Conservation (phyloP, 92 coral and sea anemone species). For the Palythoa grandiflora region DNA sequence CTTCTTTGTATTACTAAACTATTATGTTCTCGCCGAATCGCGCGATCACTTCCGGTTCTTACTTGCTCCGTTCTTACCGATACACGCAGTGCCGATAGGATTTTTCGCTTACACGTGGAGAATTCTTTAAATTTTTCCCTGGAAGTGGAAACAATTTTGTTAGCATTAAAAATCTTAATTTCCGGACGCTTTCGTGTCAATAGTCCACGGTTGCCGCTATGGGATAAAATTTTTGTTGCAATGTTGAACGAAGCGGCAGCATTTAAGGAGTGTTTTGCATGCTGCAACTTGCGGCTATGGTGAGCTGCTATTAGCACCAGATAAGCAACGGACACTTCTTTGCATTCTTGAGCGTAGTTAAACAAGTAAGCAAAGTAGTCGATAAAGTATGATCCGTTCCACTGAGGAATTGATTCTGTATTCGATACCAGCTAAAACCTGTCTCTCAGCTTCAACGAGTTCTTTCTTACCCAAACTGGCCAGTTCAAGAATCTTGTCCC, state of each 20-base stretch:
- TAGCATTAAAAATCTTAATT: conserved; percentile 2
- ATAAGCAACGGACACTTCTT: conserved; percentile 16
- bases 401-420: conserved; percentile 20
- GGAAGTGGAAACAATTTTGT: background rate
- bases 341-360: conserved; percentile 10
- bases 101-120: background rate
- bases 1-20: too few relatives aligned
- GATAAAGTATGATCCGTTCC: conserved; percentile 19
- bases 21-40: too few relatives aligned
- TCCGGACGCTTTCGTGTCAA: conserved; percentile 23
- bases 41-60: too few relatives aligned
- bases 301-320: conserved; percentile 4
- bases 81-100: background rate
- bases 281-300: conserved; percentile 12
- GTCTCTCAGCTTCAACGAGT: conserved; percentile 23
- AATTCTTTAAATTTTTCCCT: background rate
- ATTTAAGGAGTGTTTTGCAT: conserved; percentile 5
- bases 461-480: background rate
- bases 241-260: conserved; percentile 13
- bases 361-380: conserved; percentile 14
- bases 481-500: background rate
- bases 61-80: too few relatives aligned
- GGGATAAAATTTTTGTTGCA: conserved; percentile 17
- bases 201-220: conserved; percentile 7
- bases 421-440: background rate